These are phyloP conservation scores for Tinea pellionella DNA, from an alignment of 2,888 invertebrate genomes.

Conservation along the genomic window DNA sequence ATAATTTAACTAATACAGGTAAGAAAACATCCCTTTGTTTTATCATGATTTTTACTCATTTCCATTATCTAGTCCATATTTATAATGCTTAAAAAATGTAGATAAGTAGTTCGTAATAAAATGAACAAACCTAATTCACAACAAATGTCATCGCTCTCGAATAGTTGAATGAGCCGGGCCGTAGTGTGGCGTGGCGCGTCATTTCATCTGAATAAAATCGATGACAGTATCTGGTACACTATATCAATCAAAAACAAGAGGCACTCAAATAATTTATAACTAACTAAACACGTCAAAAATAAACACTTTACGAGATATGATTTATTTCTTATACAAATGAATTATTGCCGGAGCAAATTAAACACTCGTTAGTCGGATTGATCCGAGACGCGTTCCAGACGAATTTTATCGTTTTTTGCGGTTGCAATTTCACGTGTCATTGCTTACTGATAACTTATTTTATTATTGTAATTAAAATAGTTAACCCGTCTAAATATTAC, in stretches of 20 bases:
- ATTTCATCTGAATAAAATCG: slow-evolving; percentile 14
- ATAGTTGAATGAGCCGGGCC: slow-evolving; percentile 19
- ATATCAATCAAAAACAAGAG: slow-evolving; percentile 61
- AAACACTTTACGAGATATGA: slow-evolving; percentile 60
- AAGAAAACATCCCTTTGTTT: too few species aligned
- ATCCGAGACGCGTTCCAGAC: not conserved
- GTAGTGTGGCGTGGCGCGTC: too few species aligned
- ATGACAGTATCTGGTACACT: slow-evolving; percentile 56
- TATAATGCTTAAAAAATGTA: too few species aligned
- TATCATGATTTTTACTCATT: too few species aligned
- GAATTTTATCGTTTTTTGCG: slow-evolving; percentile 46
- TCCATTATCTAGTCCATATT: too few species aligned
- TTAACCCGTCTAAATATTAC: slow-evolving; percentile 17
- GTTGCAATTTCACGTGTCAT: slow-evolving; percentile 51
- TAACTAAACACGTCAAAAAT: slow-evolving; percentile 67
- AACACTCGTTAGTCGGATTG: not conserved
- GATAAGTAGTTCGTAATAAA: slow-evolving; percentile 26
- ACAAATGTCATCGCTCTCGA: slow-evolving; percentile 37
- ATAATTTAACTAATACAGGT: not conserved
- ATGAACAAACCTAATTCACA: slow-evolving; percentile 36
- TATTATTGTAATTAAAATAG: slow-evolving; percentile 59
- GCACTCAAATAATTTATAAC: slow-evolving; percentile 70
- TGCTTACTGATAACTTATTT: slow-evolving; percentile 56
- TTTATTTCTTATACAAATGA: slow-evolving; percentile 63
- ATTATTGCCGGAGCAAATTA: slow-evolving; percentile 53